Evolutionary conservation across 2,888 invertebrate species (phyloP).

Genomic region (Metacarcinus magister): DNA sequence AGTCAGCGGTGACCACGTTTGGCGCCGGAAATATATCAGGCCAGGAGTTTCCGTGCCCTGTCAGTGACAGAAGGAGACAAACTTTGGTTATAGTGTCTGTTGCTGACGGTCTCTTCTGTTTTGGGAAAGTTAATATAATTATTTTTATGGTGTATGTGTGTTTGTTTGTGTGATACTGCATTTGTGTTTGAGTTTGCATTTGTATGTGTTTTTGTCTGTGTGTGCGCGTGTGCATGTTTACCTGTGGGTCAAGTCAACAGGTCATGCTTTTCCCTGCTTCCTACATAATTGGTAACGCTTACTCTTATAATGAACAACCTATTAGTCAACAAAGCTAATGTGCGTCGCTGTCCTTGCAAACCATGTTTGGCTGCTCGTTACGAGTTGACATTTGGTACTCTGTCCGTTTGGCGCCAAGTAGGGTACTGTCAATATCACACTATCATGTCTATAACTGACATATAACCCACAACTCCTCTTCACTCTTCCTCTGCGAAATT

Average conservation of each 20-base stretch:
- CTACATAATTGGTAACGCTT: neutral
- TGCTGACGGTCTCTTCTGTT: neutral
- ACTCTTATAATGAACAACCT: neutral
- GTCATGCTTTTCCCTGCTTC: neutral
- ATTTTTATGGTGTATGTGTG: neutral
- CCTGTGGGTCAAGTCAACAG: neutral
- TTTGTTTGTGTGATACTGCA: neutral
- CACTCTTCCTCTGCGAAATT: neutral
- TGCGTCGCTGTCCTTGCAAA: neutral
- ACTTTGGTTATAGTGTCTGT: neutral
- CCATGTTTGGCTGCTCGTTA: neutral
- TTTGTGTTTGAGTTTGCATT: neutral
- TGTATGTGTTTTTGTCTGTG: conserved; percentile 28
- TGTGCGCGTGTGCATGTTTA: conserved; percentile 4
- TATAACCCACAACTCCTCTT: no score
- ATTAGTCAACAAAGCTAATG: neutral
- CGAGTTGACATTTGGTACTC: neutral
- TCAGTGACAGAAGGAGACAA: neutral
- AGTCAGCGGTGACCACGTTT: neutral
- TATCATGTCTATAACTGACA: neutral
- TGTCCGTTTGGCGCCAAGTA: neutral
- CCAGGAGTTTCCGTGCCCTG: neutral
- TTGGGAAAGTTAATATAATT: neutral
- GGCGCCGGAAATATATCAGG: neutral
- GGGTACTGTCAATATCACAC: neutral